Percentiles rank a stretch among this genome's conserved stretches.
These are phyloP conservation scores for Ligdia adustata DNA, from an alignment of 2,888 invertebrate genomes.

Conservation along the genomic window DNA sequence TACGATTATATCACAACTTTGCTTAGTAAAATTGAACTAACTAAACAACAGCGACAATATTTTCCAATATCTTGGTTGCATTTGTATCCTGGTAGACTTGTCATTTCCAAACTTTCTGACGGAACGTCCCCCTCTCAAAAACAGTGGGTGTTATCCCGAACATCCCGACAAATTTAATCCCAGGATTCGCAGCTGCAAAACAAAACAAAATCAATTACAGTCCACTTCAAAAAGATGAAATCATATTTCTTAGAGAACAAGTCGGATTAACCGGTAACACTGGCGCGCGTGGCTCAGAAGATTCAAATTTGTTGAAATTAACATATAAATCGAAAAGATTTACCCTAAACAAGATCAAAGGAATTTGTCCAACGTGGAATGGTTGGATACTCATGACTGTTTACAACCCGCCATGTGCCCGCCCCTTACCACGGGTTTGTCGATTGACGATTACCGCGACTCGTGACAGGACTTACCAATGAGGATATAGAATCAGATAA, in stretches of 20 bases:
- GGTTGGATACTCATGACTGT: conserved; percentile 66
- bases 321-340: conserved; percentile 83
- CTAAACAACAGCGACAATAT: no score
- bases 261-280: conserved; percentile 68
- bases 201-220: conserved; percentile 43
- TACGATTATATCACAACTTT: no score
- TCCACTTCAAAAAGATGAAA: conserved; percentile 50
- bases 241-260: conserved; percentile 53
- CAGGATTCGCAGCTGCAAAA: conserved; percentile 26
- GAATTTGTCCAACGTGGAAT: conserved; percentile 73
- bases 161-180: conserved; percentile 20
- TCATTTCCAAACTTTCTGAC: not conserved
- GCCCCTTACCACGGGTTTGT: conserved; percentile 19
- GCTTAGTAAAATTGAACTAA: no score
- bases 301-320: conserved; percentile 79
- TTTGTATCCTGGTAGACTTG: not conserved
- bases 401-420: no score
- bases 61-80: no score
- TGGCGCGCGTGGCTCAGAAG: conserved; percentile 63
- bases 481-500: conserved; percentile 36
- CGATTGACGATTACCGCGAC: conserved; percentile 16
- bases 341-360: conserved; percentile 81
- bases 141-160: not conserved
- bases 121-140: not conserved
- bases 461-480: conserved; percentile 20